A percentile compares a stretch with the other conserved stretches of the same genome.
Evolutionary conservation across 2,797 vertebrate genomes (phyloP).

Genomic region (Artibeus jamaicensis): DNA sequence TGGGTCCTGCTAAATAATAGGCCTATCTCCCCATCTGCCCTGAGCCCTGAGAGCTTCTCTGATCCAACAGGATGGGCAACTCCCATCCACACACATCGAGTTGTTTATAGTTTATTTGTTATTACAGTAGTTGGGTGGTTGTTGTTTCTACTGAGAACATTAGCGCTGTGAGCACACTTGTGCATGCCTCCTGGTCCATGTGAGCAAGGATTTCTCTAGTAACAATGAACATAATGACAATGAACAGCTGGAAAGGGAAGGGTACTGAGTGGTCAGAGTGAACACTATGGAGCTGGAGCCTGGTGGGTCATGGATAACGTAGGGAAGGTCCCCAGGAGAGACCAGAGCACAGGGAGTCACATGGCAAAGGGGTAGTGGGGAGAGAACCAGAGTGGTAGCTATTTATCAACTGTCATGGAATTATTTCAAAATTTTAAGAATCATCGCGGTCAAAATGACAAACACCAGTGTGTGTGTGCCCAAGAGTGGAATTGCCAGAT

Average conservation of each 20-base stretch:
- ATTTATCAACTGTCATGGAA: neutral
- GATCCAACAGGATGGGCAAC: neutral
- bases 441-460: neutral
- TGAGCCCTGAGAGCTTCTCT: neutral
- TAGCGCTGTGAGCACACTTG: slow-evolving; percentile 42
- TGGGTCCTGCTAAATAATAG: neutral
- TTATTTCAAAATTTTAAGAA: neutral
- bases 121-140: neutral
- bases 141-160: slow-evolving; percentile 34
- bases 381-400: neutral
- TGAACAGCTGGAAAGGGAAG: neutral
- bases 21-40: neutral
- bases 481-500: neutral
- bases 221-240: neutral
- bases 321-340: neutral
- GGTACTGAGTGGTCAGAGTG: neutral
- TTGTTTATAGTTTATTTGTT: slow-evolving; percentile 57
- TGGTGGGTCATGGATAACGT: neutral
- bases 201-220: slow-evolving; percentile 38
- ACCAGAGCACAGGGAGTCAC: neutral
- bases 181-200: neutral
- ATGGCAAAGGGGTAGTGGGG: neutral
- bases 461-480: neutral
- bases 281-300: neutral
- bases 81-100: neutral